Percentiles rank a stretch among this genome's conserved stretches.
phyloP scores from a whole-genome alignment of 1,140 invertebrate species.

The Penaeus chinensis region DNA sequence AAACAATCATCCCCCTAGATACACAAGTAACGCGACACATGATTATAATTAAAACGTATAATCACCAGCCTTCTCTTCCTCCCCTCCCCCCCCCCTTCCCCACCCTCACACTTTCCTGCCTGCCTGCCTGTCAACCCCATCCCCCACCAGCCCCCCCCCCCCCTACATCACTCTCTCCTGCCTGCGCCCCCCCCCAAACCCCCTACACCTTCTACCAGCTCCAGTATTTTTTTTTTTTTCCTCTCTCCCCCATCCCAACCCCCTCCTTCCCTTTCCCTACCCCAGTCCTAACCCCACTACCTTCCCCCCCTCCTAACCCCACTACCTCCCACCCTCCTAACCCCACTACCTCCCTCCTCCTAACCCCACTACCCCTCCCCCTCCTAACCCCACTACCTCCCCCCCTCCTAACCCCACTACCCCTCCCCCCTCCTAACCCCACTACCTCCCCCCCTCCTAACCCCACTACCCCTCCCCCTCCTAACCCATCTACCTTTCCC shows the following conservation, averaged over 20 bases:
- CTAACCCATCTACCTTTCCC: too few species aligned
- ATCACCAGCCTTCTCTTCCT: neutral
- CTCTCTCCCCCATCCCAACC: neutral
- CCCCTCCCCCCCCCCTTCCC: neutral
- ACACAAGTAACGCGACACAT: neutral
- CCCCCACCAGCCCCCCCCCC: neutral
- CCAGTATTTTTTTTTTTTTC: neutral
- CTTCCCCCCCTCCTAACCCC: neutral
- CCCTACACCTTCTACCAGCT: neutral
- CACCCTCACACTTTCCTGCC: neutral
- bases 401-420: neutral
- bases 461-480: neutral
- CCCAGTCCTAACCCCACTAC: neutral
- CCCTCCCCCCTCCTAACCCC: neutral
- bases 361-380: neutral
- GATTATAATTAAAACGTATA: neutral
- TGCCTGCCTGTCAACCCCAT: neutral
- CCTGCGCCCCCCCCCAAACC: too few species aligned
- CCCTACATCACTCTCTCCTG: neutral
- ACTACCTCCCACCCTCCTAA: neutral
- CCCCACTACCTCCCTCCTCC: neutral
- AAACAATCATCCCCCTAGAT: too few species aligned
- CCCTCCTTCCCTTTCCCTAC: neutral
- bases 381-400: neutral
- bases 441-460: neutral